Percentiles rank a stretch among this genome's conserved stretches.
Conservation (phyloP, 2,113 vertebrate species). For the Plecturocebus donacophilus region DNA sequence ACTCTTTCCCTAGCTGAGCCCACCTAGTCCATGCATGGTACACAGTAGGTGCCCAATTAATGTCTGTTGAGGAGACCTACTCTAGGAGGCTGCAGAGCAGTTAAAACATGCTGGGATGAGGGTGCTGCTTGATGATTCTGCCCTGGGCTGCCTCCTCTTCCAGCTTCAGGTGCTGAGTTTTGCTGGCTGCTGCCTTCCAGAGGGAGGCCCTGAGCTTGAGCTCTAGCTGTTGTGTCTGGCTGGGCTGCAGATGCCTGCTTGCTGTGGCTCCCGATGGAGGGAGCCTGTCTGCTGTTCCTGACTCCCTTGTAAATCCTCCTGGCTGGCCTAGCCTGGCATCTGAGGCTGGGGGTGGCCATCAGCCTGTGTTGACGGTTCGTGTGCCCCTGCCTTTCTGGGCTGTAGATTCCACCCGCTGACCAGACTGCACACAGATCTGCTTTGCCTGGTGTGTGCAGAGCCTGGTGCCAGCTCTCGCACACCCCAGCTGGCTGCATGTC, state of each 20-base stretch:
- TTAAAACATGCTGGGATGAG: background rate
- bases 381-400: conserved; percentile 56
- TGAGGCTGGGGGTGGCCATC: background rate
- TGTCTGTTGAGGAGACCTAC: background rate
- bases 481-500: background rate
- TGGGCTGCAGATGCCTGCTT: background rate
- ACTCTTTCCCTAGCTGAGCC: background rate
- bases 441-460: conserved; percentile 25
- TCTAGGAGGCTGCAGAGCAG: background rate
- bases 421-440: conserved; percentile 54
- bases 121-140: background rate
- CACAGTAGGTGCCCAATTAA: background rate
- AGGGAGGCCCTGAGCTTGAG: background rate
- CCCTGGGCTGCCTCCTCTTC: background rate
- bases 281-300: too few relatives aligned
- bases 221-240: background rate
- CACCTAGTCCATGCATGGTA: background rate
- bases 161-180: background rate
- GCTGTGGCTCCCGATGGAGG: background rate
- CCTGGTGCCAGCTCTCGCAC: conserved; percentile 25
- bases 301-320: background rate
- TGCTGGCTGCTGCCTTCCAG: background rate
- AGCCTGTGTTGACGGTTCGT: background rate
- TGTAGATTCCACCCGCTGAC: background rate
- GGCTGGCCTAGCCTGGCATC: background rate